Percentiles rank a stretch among this genome's conserved stretches.
phyloP scores from a whole-genome alignment of 2,888 invertebrate genomes.

The Lepetodrilus schrolli region DNA sequence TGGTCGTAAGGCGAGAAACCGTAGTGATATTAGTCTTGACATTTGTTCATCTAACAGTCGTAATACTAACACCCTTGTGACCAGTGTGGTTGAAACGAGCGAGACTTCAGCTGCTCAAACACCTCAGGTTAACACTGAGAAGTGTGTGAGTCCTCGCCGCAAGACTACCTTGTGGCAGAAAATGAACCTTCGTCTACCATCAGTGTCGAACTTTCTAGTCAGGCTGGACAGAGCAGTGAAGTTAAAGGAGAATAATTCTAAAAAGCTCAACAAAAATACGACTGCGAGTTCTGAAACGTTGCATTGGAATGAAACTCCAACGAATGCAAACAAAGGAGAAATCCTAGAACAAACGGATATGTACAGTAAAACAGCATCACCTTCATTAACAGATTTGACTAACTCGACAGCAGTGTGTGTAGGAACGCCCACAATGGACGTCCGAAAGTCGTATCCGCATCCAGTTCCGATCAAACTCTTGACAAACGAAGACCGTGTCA shows the following conservation, averaged over 20 bases:
- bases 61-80: conserved; percentile 56
- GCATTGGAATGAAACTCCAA: not conserved
- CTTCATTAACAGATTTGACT: not conserved
- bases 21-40: conserved; percentile 33
- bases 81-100: conserved; percentile 38
- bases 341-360: not conserved
- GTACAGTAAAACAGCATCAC: not conserved
- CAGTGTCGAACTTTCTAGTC: conserved; percentile 18
- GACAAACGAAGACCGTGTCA: not conserved
- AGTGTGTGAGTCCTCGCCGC: not conserved
- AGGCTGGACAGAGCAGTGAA: not conserved
- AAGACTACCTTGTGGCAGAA: not conserved
- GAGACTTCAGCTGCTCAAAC: not conserved
- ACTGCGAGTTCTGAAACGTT: not conserved
- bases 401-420: not conserved
- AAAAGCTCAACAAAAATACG: not conserved
- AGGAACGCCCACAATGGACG: not conserved
- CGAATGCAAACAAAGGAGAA: not conserved
- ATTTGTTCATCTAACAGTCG: conserved; percentile 52
- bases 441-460: no score
- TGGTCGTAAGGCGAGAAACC: not conserved
- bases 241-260: not conserved
- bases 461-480: not conserved
- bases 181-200: not conserved
- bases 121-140: not conserved